These are phyloP conservation scores for Glyptemys insculpta DNA, from an alignment of 2,797 vertebrate genomes.

Conservation along the genomic window DNA sequence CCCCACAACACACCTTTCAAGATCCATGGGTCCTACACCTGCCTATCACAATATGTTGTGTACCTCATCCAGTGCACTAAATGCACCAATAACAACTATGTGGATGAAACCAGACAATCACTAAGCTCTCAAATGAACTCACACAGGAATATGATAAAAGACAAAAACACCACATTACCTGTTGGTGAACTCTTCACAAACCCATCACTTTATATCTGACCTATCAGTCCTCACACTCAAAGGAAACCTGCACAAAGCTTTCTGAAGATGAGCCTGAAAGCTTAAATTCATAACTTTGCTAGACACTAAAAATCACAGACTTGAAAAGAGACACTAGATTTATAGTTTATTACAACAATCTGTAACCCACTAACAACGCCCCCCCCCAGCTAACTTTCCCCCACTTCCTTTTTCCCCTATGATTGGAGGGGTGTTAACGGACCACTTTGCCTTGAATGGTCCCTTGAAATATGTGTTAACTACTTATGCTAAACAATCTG, in stretches of 20 bases:
- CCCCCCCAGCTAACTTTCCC: neutral
- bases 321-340: neutral
- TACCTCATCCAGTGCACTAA: neutral
- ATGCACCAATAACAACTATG: neutral
- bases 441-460: neutral
- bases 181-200: neutral
- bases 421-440: neutral
- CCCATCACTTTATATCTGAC: neutral
- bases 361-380: neutral
- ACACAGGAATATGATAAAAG: neutral
- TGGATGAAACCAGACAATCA: neutral
- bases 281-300: neutral
- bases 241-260: neutral
- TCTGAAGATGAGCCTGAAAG: neutral
- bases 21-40: neutral
- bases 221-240: neutral
- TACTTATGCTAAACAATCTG: neutral
- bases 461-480: neutral
- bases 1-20: neutral
- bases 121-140: neutral
- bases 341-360: neutral
- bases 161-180: neutral
- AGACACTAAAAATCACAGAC: neutral
- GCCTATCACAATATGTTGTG: neutral
- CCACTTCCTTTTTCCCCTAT: neutral